A percentile compares a stretch with the other conserved stretches of the same genome.
Conservation (phyloP, 92 coral and sea anemone species). For the Actinernus sp. region DNA sequence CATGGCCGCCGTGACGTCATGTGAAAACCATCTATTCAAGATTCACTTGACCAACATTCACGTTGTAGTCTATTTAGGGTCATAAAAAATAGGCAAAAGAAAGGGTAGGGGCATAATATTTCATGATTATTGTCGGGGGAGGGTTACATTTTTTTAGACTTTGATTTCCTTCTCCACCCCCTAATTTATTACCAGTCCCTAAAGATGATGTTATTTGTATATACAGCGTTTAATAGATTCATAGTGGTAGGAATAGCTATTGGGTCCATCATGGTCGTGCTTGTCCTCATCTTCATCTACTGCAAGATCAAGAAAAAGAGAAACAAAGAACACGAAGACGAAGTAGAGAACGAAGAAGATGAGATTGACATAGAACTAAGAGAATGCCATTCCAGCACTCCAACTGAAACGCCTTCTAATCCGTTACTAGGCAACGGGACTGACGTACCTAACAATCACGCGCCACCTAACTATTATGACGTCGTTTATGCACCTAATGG, state of each 20-base stretch:
- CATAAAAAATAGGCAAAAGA: no score
- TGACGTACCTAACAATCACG: slow-evolving; percentile 12
- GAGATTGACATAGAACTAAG: neutral
- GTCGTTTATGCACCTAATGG: slow-evolving; percentile 16
- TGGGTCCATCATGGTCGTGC: slow-evolving; percentile 21
- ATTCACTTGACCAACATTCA: no score
- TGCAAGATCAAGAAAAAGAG: slow-evolving; percentile 51
- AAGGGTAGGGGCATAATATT: no score
- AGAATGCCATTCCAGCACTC: neutral
- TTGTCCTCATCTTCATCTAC: slow-evolving; percentile 22
- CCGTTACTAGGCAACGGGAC: slow-evolving; percentile 34
- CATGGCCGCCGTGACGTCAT: no score
- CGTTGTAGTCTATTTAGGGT: no score
- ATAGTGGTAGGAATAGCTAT: slow-evolving; percentile 46
- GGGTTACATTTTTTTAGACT: no score
- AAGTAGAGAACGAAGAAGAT: slow-evolving; percentile 9
- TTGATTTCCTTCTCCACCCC: no score
- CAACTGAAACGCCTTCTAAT: slow-evolving; percentile 15
- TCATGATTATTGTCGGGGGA: no score
- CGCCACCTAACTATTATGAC: slow-evolving; percentile 12
- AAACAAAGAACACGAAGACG: slow-evolving; percentile 26
- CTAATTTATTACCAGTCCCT: no score
- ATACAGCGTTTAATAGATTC: slow-evolving; percentile 37
- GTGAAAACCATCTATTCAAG: no score
- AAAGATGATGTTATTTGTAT: no score